phyloP scores from a whole-genome alignment of 2,888 invertebrate species.

The Embidobia sp. region DNA sequence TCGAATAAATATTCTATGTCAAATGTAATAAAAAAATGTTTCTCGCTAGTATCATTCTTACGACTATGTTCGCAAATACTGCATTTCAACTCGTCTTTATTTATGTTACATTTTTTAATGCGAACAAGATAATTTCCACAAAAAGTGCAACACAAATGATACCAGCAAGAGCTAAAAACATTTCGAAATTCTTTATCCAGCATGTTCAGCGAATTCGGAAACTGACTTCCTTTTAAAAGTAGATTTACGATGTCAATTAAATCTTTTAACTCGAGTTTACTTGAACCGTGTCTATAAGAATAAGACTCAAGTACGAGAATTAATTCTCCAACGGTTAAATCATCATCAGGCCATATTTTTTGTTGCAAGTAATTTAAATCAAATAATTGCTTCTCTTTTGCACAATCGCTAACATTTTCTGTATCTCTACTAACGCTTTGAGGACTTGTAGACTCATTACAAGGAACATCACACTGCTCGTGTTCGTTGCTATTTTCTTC shows the following conservation, averaged over 20 bases:
- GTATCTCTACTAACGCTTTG: no score
- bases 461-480: no score
- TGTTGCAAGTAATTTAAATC: neutral
- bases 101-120: constrained; percentile 1
- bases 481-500: no score
- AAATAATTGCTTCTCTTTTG: no score
- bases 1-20: constrained; percentile 5
- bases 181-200: neutral
- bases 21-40: constrained; percentile 6
- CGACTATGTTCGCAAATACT: neutral
- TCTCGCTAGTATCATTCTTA: constrained; percentile 6
- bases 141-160: constrained; percentile 8
- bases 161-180: constrained; percentile 14
- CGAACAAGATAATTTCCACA: constrained; percentile 17
- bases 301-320: constrained; percentile 4
- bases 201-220: neutral
- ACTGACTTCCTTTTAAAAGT: neutral
- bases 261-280: constrained; percentile 1
- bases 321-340: constrained; percentile 13
- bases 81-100: neutral
- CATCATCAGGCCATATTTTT: constrained; percentile 2
- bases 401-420: no score
- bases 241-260: constrained; percentile 2
- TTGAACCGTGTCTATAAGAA: constrained; percentile 5
- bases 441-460: no score